Percentiles rank a stretch among this genome's conserved stretches.
These are phyloP conservation scores for Borostomias antarcticus DNA, from an alignment of 2,797 vertebrate genomes.

Conservation along the genomic window DNA sequence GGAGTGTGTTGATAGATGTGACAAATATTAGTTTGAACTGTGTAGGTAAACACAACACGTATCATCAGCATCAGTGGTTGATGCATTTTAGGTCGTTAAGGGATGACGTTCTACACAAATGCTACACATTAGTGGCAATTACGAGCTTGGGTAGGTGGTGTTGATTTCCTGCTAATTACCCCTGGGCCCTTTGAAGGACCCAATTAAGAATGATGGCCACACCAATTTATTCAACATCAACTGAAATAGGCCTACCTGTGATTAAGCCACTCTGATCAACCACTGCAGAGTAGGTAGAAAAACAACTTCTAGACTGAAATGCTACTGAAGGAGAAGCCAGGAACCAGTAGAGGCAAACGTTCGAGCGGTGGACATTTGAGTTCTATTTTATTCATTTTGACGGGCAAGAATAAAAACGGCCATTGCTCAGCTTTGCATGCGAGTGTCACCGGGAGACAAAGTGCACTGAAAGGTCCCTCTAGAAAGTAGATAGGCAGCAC, in stretches of 20 bases:
- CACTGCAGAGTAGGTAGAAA: background rate
- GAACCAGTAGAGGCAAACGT: constrained; percentile 15
- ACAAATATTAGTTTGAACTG: constrained; percentile 22
- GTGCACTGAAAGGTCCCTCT: constrained; percentile 61
- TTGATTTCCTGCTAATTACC: background rate
- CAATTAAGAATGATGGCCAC: background rate
- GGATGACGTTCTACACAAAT: background rate
- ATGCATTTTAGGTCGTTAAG: too few species aligned
- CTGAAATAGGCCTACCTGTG: background rate
- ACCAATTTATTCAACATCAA: background rate
- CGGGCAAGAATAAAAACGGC: constrained; percentile 9
- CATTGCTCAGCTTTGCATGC: background rate
- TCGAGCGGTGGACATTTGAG: constrained; percentile 14
- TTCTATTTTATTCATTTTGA: constrained; percentile 33
- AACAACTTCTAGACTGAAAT: background rate
- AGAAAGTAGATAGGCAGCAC: constrained; percentile 68
- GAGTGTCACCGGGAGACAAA: constrained; percentile 58
- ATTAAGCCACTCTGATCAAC: background rate
- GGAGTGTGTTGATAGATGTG: constrained; percentile 38
- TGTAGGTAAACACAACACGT: background rate
- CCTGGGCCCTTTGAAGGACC: background rate
- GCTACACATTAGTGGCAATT: background rate
- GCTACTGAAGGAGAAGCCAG: too few species aligned
- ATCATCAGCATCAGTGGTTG: too few species aligned
- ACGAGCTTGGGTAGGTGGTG: background rate